These are phyloP conservation scores for Zaprionus inermis DNA, from an alignment of 1,140 invertebrate genomes.

Conservation along the genomic window DNA sequence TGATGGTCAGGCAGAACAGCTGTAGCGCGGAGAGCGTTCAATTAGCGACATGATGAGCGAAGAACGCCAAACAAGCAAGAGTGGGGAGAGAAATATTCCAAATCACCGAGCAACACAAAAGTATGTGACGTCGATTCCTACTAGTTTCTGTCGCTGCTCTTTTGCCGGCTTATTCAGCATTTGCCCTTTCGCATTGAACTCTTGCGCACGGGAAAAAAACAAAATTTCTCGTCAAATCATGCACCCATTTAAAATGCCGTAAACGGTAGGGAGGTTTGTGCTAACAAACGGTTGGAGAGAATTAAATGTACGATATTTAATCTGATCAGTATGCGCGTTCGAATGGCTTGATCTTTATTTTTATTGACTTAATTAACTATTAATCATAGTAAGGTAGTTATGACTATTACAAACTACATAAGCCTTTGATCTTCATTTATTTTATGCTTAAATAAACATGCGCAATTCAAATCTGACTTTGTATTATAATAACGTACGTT, in stretches of 20 bases:
- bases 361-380: neutral
- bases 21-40: neutral
- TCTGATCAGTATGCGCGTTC: neutral
- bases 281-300: neutral
- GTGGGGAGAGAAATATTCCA: neutral
- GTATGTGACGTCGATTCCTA: neutral
- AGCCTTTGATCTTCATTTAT: neutral
- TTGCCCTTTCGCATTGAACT: conserved; percentile 6
- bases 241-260: neutral
- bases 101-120: neutral
- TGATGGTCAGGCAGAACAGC: neutral
- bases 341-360: neutral
- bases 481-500: neutral
- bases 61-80: neutral
- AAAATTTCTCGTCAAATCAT: neutral
- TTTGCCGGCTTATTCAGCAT: conserved; percentile 5
- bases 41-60: neutral
- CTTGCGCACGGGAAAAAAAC: neutral
- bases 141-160: neutral
- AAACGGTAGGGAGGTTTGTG: neutral
- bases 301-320: neutral
- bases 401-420: neutral
- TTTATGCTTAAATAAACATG: too few species aligned
- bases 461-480: neutral
- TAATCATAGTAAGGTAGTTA: neutral